Evolutionary conservation across 2,113 vertebrate species (phyloP).

Genomic region (Entelurus aequoreus): DNA sequence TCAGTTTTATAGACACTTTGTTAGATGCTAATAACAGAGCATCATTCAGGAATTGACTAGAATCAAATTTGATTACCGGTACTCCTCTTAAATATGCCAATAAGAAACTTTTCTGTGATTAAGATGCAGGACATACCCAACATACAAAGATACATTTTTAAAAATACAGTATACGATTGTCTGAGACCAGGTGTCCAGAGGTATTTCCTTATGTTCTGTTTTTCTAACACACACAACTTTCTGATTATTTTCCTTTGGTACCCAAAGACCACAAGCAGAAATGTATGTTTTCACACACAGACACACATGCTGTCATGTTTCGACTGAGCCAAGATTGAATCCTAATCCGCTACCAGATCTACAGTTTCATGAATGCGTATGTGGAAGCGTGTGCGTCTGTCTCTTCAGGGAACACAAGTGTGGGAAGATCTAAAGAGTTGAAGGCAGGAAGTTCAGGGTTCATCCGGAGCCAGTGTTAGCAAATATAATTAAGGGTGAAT

Average conservation of each 20-base stretch:
- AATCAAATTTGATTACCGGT: too few relatives aligned
- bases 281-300: not conserved
- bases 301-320: slow-evolving; percentile 46
- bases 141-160: not conserved
- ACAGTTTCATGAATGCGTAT: slow-evolving; percentile 37
- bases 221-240: not conserved
- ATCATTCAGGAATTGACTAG: too few relatives aligned
- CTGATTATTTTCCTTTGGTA: too few relatives aligned
- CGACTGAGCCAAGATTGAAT: slow-evolving; percentile 52
- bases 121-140: not conserved
- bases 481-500: slow-evolving; percentile 55
- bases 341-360: slow-evolving; percentile 63
- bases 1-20: not conserved
- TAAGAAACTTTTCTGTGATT: not conserved
- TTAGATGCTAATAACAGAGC: not conserved
- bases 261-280: too few relatives aligned
- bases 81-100: not conserved
- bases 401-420: slow-evolving; percentile 54
- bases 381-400: slow-evolving; percentile 16
- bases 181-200: too few relatives aligned
- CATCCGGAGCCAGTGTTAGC: slow-evolving; percentile 37
- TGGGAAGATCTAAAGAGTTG: slow-evolving; percentile 56
- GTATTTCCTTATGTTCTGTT: not conserved
- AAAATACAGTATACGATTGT: not conserved
- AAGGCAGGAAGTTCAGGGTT: slow-evolving; percentile 38